Percentiles rank a stretch among this genome's conserved stretches.
phyloP scores from a whole-genome alignment of 2,113 vertebrate species.

The Neotragus moschatus region DNA sequence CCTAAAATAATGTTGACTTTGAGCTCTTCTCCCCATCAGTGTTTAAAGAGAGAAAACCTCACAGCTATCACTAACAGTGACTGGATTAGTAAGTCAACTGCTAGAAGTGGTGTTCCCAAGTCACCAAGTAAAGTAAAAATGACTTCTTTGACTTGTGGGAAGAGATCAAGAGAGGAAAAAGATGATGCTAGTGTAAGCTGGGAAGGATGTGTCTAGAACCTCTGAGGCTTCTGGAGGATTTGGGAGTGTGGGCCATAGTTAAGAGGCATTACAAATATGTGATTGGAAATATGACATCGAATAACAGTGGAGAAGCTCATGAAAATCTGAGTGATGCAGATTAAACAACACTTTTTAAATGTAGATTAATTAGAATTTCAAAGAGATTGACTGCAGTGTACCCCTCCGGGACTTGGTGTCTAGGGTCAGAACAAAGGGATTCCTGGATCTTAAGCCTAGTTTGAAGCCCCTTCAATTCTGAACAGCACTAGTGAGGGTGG shows the following conservation, averaged over 20 bases:
- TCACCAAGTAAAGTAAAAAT: conserved; percentile 63
- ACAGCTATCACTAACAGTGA: background rate
- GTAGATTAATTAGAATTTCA: conserved; percentile 55
- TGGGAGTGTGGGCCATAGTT: conserved; percentile 29
- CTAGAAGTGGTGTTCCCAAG: conserved; percentile 37
- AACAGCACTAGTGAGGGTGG: background rate
- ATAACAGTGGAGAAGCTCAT: conserved; percentile 62
- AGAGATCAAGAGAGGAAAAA: conserved; percentile 2
- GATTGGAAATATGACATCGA: conserved; percentile 8
- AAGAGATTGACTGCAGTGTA: conserved; percentile 34
- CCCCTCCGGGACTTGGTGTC: conserved; percentile 53
- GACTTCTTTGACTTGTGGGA: conserved; percentile 50
- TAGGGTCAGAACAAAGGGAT: conserved; percentile 52
- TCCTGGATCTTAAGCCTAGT: conserved; percentile 23
- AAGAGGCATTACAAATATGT: background rate
- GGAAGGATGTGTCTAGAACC: conserved; percentile 55
- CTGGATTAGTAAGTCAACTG: background rate
- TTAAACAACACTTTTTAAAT: conserved; percentile 66
- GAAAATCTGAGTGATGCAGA: conserved; percentile 35
- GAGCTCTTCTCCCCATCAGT: background rate
- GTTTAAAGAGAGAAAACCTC: background rate
- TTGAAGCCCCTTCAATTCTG: conserved; percentile 12
- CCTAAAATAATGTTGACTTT: background rate
- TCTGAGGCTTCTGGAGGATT: background rate
- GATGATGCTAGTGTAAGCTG: conserved; percentile 32